Evolutionary conservation across 2,797 vertebrate genomes (phyloP).

Genomic region (Sparidentex hasta): DNA sequence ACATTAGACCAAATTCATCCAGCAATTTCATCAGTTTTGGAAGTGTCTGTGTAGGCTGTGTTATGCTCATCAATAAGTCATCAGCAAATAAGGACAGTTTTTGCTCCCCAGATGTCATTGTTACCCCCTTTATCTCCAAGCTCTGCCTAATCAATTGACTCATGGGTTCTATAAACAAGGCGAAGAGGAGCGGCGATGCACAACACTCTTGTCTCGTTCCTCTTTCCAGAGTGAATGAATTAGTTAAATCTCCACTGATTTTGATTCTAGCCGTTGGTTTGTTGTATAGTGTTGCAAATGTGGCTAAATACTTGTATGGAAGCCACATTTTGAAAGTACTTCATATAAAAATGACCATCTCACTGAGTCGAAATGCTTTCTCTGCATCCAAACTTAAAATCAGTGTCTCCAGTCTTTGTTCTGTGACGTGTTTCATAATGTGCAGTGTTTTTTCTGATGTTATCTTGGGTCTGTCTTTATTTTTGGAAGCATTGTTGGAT

Average conservation of each 20-base stretch:
- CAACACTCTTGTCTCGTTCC: conserved; percentile 29
- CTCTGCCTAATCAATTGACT: conserved; percentile 14
- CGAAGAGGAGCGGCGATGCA: conserved; percentile 19
- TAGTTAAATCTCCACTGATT: conserved; percentile 8
- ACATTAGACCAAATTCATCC: background rate
- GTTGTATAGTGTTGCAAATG: conserved; percentile 2
- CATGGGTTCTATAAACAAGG: conserved; percentile 40
- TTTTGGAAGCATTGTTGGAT: conserved; percentile 34
- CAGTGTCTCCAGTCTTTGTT: background rate
- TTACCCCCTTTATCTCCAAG: background rate
- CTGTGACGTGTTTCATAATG: conserved; percentile 11
- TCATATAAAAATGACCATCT: background rate
- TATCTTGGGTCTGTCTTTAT: conserved; percentile 43
- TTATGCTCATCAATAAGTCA: conserved; percentile 22
- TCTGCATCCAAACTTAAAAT: conserved; percentile 26
- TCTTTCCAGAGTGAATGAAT: conserved; percentile 11
- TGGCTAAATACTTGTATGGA: conserved; percentile 7
- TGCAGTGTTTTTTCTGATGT: conserved; percentile 35
- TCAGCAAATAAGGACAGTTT: conserved; percentile 18
- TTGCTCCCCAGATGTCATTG: conserved; percentile 11
- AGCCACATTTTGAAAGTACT: conserved; percentile 22
- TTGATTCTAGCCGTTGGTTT: background rate
- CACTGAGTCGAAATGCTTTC: conserved; percentile 32
- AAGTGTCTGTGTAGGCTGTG: conserved; percentile 12
- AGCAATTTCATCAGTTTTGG: conserved; percentile 16